phyloP scores from a whole-genome alignment of 2,888 invertebrate genomes.

The Drosophila recens region DNA sequence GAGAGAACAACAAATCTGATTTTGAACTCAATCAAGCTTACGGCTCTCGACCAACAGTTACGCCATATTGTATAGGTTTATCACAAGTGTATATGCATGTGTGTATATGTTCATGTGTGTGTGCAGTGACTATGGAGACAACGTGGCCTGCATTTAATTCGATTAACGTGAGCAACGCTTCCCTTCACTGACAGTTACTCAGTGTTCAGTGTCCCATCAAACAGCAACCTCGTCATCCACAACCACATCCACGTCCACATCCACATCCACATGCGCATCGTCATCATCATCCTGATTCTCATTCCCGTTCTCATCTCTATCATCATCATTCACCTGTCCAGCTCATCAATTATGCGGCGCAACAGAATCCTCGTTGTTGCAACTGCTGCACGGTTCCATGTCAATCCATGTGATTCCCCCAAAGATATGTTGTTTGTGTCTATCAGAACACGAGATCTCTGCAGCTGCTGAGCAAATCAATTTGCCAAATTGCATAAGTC shows the following conservation, averaged over 20 bases:
- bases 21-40: slow-evolving; percentile 65
- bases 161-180: slow-evolving; percentile 48
- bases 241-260: neutral
- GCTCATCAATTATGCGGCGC: slow-evolving; percentile 62
- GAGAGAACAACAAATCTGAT: slow-evolving; percentile 63
- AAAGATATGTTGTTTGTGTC: slow-evolving; percentile 13
- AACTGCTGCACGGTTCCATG: slow-evolving; percentile 18
- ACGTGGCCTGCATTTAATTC: slow-evolving; percentile 63
- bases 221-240: neutral
- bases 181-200: slow-evolving; percentile 7
- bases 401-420: neutral
- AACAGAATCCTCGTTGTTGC: slow-evolving; percentile 40
- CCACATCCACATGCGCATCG: neutral
- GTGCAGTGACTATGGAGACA: slow-evolving; percentile 38
- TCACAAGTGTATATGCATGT: slow-evolving; percentile 8
- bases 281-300: neutral
- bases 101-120: slow-evolving; percentile 1
- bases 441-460: slow-evolving; percentile 3
- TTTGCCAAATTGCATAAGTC: slow-evolving; percentile 54
- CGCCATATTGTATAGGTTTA: slow-evolving; percentile 51
- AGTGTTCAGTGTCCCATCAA: neutral
- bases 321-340: slow-evolving; percentile 12
- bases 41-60: slow-evolving; percentile 45
- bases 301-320: neutral
- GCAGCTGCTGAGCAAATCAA: slow-evolving; percentile 41